A percentile compares a stretch with the other conserved stretches of the same genome.
Conservation (phyloP, 2,113 vertebrate species). For the Lepus timidus region DNA sequence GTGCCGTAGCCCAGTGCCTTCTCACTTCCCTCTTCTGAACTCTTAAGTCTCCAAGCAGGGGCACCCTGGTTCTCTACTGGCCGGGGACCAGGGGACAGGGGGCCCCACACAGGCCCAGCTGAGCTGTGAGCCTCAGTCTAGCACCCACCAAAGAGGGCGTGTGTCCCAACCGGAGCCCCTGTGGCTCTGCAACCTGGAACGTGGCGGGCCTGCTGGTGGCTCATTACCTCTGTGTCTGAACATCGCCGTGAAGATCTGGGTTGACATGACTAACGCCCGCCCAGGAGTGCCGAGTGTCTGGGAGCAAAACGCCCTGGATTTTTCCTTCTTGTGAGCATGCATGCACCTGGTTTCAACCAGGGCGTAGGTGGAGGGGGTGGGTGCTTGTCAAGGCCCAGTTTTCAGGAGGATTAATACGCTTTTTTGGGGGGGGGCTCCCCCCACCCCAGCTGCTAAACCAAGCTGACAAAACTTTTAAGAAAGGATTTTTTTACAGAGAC, state of each 20-base stretch:
- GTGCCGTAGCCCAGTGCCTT: no score
- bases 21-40: not conserved
- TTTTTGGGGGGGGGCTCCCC: not conserved
- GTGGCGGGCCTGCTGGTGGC: not conserved
- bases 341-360: slow-evolving; percentile 64
- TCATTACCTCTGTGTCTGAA: not conserved
- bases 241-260: not conserved
- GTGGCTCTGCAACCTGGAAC: not conserved
- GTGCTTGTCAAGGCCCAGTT: slow-evolving; percentile 66
- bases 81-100: no score
- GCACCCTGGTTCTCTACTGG: not conserved
- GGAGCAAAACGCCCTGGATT: slow-evolving; percentile 9
- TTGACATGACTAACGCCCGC: slow-evolving; percentile 43
- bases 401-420: slow-evolving; percentile 61
- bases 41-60: not conserved
- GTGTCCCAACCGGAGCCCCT: no score
- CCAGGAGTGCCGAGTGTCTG: slow-evolving; percentile 49
- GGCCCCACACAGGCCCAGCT: not conserved
- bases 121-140: not conserved
- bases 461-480: slow-evolving; percentile 80
- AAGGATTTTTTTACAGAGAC: slow-evolving; percentile 80
- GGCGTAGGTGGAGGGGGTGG: slow-evolving; percentile 61
- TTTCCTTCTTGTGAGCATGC: slow-evolving; percentile 38
- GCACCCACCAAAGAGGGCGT: not conserved
- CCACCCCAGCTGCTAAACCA: slow-evolving; percentile 66